Percentiles rank a stretch among this genome's conserved stretches.
phyloP scores from a whole-genome alignment of 2,888 invertebrate genomes.

The Trichopoda pennipes region DNA sequence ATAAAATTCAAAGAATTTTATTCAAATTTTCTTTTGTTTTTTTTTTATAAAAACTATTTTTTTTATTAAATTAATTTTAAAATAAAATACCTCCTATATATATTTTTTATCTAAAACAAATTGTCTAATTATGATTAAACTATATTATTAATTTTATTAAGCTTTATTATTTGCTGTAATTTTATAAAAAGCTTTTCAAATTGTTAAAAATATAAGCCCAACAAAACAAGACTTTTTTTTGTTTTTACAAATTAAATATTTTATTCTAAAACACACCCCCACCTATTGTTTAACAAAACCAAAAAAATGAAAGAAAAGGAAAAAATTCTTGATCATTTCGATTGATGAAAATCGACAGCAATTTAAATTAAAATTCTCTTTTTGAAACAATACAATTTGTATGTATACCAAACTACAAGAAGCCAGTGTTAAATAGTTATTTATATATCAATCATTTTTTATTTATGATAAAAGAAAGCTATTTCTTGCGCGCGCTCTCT shows the following conservation, averaged over 20 bases:
- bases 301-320: too few relatives aligned
- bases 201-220: slow-evolving; percentile 20
- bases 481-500: neutral
- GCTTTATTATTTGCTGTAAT: slow-evolving; percentile 32
- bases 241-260: neutral
- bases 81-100: neutral
- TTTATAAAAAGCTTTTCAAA: slow-evolving; percentile 29
- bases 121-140: slow-evolving; percentile 52
- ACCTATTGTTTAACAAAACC: too few relatives aligned
- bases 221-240: slow-evolving; percentile 33
- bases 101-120: slow-evolving; percentile 38
- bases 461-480: slow-evolving; percentile 4
- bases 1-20: slow-evolving; percentile 57
- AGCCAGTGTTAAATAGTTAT: slow-evolving; percentile 52
- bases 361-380: neutral
- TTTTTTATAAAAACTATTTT: slow-evolving; percentile 8
- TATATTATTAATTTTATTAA: slow-evolving; percentile 47
- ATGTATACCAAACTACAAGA: slow-evolving; percentile 30
- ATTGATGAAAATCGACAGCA: too few relatives aligned
- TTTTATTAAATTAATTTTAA: slow-evolving; percentile 22
- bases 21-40: neutral
- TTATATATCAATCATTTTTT: slow-evolving; percentile 36
- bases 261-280: too few relatives aligned
- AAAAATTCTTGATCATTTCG: neutral
- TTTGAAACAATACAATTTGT: neutral